Percentiles rank a stretch among this genome's conserved stretches.
These are phyloP conservation scores for Lutraria lutraria DNA, from an alignment of 2,888 invertebrate genomes.

Conservation along the genomic window DNA sequence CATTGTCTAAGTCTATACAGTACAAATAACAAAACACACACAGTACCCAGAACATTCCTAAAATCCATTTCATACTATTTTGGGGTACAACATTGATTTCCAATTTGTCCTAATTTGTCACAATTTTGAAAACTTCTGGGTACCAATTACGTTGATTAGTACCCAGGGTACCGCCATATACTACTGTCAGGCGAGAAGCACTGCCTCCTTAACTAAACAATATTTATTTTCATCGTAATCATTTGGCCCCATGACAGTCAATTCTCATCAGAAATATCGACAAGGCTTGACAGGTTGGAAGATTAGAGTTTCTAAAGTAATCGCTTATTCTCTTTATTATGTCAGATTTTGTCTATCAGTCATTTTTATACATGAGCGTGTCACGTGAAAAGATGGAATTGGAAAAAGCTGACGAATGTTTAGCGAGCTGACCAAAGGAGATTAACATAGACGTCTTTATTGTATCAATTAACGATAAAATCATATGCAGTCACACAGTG, in stretches of 20 bases:
- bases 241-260: conserved; percentile 17
- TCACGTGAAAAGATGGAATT: background rate
- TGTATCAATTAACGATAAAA: no score
- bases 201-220: conserved; percentile 11
- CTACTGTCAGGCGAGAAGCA: background rate
- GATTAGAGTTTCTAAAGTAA: conserved; percentile 18
- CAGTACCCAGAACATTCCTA: no score
- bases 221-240: conserved; percentile 13
- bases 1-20: no score
- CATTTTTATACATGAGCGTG: background rate
- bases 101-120: no score
- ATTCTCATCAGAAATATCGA: conserved; percentile 27
- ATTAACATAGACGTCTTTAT: no score
- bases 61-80: no score
- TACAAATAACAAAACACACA: no score
- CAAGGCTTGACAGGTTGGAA: conserved; percentile 1
- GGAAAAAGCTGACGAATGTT: background rate
- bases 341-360: conserved; percentile 16
- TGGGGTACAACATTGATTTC: no score
- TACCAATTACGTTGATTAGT: no score
- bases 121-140: no score
- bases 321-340: background rate
- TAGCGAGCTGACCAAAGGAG: background rate
- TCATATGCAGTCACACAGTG: no score
- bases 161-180: no score